These are phyloP conservation scores for Deilephila elpenor DNA, from an alignment of 2,888 invertebrate genomes.

Conservation along the genomic window DNA sequence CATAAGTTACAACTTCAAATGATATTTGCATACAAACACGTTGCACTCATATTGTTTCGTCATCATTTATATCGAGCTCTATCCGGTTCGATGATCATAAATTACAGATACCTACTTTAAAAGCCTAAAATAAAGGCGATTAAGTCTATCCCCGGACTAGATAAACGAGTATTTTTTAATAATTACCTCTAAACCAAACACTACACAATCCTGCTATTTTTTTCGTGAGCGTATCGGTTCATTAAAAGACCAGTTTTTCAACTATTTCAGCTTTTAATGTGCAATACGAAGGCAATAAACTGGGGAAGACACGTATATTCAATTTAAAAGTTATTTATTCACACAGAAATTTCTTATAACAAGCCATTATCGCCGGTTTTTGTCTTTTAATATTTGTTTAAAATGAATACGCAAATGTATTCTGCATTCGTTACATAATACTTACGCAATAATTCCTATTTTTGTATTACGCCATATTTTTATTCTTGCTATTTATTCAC, in stretches of 20 bases:
- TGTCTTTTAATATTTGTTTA: too few relatives aligned
- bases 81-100: background rate
- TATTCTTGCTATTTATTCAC: too few relatives aligned
- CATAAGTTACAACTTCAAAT: too few relatives aligned
- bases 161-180: background rate
- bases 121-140: background rate
- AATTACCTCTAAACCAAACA: background rate
- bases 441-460: too few relatives aligned
- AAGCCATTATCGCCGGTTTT: too few relatives aligned
- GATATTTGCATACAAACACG: too few relatives aligned
- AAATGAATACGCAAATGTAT: too few relatives aligned
- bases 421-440: too few relatives aligned
- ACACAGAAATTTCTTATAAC: background rate
- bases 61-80: background rate
- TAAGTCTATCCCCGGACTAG: background rate
- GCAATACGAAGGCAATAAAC: conserved; percentile 3
- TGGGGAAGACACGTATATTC: background rate
- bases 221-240: background rate
- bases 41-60: too few relatives aligned
- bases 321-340: background rate
- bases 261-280: background rate
- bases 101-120: background rate
- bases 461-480: too few relatives aligned
- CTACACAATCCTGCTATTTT: background rate
- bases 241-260: background rate